Percentiles rank a stretch among this genome's conserved stretches.
These are phyloP conservation scores for Stenoptilia bipunctidactyla DNA, from an alignment of 2,888 invertebrate genomes.

Conservation along the genomic window DNA sequence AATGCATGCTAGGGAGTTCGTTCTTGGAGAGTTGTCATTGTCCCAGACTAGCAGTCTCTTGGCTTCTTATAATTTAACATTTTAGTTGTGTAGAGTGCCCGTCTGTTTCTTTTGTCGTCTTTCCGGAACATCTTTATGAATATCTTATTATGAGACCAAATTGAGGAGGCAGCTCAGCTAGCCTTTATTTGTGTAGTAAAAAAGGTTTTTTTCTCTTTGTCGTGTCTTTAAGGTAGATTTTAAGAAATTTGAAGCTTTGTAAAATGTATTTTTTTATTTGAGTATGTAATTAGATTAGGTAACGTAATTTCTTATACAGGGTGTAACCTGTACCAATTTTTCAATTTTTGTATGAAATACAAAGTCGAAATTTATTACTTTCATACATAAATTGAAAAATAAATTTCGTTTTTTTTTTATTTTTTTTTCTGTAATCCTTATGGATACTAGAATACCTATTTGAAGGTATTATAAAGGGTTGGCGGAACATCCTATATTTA, in stretches of 20 bases:
- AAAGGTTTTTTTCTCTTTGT: slow-evolving; percentile 52
- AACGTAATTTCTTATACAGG: too few species aligned
- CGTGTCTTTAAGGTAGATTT: slow-evolving; percentile 4
- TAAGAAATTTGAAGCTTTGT: background rate
- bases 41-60: slow-evolving; percentile 16
- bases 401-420: too few species aligned
- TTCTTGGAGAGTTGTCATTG: background rate
- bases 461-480: too few species aligned
- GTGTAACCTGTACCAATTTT: too few species aligned
- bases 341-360: too few species aligned
- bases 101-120: slow-evolving; percentile 42
- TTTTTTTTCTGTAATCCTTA: too few species aligned
- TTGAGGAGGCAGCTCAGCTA: slow-evolving; percentile 54
- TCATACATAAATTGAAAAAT: too few species aligned
- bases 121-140: slow-evolving; percentile 54
- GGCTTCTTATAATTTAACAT: slow-evolving; percentile 43
- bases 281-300: too few species aligned
- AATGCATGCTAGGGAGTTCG: background rate
- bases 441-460: too few species aligned
- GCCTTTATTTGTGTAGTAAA: slow-evolving; percentile 38
- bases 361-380: too few species aligned
- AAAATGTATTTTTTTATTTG: background rate
- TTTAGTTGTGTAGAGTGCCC: slow-evolving; percentile 33
- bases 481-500: too few species aligned
- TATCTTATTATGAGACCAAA: slow-evolving; percentile 61